These are phyloP conservation scores for Chrysolophus pictus DNA, from an alignment of 2,797 vertebrate genomes.

Conservation along the genomic window DNA sequence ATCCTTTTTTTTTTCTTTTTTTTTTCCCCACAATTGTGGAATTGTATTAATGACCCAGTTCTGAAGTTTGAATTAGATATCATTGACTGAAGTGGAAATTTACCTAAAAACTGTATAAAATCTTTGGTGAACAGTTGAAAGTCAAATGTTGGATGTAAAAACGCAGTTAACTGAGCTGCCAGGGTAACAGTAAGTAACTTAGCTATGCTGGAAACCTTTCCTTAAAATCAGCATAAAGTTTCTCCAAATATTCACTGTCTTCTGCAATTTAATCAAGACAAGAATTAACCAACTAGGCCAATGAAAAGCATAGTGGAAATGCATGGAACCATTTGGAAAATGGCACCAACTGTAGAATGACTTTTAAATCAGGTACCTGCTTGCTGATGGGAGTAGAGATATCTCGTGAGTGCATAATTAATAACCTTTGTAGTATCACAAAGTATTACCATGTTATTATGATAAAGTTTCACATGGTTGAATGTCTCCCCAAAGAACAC, in stretches of 20 bases:
- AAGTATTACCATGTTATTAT: neutral
- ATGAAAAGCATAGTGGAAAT: neutral
- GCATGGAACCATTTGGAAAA: neutral
- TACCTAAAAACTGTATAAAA: neutral
- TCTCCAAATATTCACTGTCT: neutral
- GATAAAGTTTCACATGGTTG: neutral
- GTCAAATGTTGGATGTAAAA: neutral
- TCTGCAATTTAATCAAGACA: conserved; percentile 4
- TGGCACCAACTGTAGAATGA: neutral
- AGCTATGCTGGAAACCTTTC: neutral
- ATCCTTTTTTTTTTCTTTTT: neutral
- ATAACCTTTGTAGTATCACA: neutral
- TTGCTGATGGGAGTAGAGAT: neutral
- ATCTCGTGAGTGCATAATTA: neutral
- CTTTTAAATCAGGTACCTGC: neutral
- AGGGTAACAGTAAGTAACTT: neutral
- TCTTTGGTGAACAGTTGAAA: neutral
- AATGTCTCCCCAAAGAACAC: neutral
- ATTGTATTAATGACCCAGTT: neutral
- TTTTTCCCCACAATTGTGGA: neutral
- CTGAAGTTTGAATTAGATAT: neutral
- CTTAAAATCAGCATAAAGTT: conserved; percentile 11
- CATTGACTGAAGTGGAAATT: neutral
- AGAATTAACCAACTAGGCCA: conserved; percentile 28
- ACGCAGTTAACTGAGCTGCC: neutral